A percentile compares a stretch with the other conserved stretches of the same genome.
Conservation (phyloP, 1,140 invertebrate genomes). For the Probaryconus sp. region DNA sequence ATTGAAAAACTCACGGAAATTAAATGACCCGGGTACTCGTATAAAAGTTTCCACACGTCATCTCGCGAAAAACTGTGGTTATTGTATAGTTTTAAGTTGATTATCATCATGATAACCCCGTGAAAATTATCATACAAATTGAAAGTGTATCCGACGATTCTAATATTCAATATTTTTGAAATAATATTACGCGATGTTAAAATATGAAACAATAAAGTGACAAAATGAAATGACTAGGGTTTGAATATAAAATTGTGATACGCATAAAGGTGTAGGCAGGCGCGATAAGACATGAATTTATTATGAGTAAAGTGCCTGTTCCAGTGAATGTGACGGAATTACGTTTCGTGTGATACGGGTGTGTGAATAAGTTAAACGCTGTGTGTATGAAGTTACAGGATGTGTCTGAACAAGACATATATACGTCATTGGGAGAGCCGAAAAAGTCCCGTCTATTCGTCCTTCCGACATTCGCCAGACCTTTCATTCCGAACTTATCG, state of each 20-base stretch:
- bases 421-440: neutral
- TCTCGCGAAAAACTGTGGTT: no score
- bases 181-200: no score
- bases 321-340: conserved; percentile 35
- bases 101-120: no score
- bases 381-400: conserved; percentile 5
- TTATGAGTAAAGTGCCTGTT: conserved; percentile 43
- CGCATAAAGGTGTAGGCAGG: conserved; percentile 1
- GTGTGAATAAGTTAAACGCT: conserved; percentile 47
- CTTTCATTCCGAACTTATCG: conserved; percentile 20
- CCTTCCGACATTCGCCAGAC: conserved; percentile 1
- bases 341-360: conserved; percentile 30
- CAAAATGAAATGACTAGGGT: conserved; percentile 32
- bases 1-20: no score
- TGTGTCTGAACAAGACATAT: conserved; percentile 6
- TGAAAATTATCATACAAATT: no score
- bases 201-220: conserved; percentile 30
- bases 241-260: conserved; percentile 30
- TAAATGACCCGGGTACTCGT: no score
- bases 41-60: no score
- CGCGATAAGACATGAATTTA: conserved; percentile 34
- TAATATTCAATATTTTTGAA: neutral
- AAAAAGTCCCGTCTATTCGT: conserved; percentile 8
- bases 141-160: no score
- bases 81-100: no score